A percentile compares a stretch with the other conserved stretches of the same genome.
phyloP scores from a whole-genome alignment of 2,113 vertebrate genomes.

The Madoqua kirkii region DNA sequence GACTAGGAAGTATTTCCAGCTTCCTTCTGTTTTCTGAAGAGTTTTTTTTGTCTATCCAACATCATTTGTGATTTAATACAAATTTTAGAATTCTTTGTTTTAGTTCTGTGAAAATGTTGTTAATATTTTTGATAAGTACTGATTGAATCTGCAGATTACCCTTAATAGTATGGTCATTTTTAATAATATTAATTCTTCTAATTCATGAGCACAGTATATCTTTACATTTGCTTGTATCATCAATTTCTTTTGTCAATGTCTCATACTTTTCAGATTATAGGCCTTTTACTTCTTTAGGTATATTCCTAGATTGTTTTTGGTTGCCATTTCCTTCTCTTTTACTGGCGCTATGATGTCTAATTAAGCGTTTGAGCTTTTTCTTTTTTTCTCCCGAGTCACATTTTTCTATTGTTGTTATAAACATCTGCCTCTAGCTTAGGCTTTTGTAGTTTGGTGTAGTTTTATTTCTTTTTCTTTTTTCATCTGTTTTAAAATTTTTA shows the following conservation, averaged over 20 bases:
- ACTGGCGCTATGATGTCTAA: background rate
- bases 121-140: background rate
- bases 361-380: background rate
- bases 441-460: background rate
- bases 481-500: background rate
- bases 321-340: background rate
- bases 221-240: background rate
- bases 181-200: background rate
- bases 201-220: background rate
- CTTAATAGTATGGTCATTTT: background rate
- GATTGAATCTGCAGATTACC: background rate
- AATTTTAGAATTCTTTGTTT: background rate
- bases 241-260: background rate
- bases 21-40: background rate
- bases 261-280: background rate
- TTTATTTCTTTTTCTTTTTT: background rate
- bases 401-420: background rate
- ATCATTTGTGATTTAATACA: background rate
- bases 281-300: background rate
- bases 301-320: background rate
- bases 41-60: background rate
- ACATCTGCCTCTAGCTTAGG: background rate
- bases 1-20: background rate
- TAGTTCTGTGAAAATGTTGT: background rate
- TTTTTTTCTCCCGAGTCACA: background rate